phyloP scores from a whole-genome alignment of 2,113 vertebrate species.

The Pristiophorus japonicus region DNA sequence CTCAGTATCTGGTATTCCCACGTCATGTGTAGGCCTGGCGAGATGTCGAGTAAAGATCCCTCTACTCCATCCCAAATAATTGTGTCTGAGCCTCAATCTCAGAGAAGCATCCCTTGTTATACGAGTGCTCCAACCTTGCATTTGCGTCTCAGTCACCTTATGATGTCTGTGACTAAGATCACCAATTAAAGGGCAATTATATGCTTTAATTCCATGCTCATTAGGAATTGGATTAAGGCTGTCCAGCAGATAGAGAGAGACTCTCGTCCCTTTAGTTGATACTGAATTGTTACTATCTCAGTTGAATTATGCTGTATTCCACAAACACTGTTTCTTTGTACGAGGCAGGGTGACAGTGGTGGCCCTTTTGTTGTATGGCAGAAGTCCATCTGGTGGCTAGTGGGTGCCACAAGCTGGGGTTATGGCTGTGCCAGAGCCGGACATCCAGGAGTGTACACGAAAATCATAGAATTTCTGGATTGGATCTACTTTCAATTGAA shows the following conservation, averaged over 20 bases:
- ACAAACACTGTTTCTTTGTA: neutral
- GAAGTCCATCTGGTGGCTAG: slow-evolving; percentile 72
- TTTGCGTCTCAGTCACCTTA: neutral
- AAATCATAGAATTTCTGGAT: slow-evolving; percentile 65
- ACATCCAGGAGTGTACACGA: slow-evolving; percentile 79
- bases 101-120: no score
- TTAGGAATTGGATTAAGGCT: neutral
- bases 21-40: neutral
- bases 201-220: neutral
- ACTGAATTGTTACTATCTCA: neutral
- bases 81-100: neutral
- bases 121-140: neutral
- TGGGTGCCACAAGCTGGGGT: slow-evolving; percentile 87
- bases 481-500: slow-evolving; percentile 78
- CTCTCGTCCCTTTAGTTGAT: neutral
- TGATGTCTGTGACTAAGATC: neutral
- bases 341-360: slow-evolving; percentile 82
- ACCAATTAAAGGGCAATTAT: neutral
- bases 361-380: slow-evolving; percentile 73
- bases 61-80: neutral
- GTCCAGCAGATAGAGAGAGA: neutral
- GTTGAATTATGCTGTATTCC: neutral
- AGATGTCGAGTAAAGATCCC: neutral
- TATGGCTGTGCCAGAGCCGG: slow-evolving; percentile 66
- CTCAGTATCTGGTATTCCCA: neutral